Evolutionary conservation across 2,113 vertebrate genomes (phyloP).

Genomic region (Pelvicachromis taeniatus): DNA sequence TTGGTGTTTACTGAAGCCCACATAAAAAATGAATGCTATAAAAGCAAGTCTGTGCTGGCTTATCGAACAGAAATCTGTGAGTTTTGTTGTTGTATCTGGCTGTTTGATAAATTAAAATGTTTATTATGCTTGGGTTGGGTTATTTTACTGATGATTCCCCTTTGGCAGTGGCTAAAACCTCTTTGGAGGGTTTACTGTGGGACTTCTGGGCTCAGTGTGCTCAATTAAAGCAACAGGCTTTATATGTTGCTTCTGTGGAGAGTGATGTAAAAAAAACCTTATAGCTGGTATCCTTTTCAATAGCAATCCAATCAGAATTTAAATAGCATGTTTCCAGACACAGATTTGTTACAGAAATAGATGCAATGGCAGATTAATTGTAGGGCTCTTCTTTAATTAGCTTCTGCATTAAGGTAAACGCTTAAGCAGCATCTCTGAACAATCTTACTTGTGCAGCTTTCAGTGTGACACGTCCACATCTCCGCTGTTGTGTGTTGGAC

Average conservation of each 20-base stretch:
- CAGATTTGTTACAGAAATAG: not conserved
- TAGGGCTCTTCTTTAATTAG: not conserved
- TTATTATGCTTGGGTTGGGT: not conserved
- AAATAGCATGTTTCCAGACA: not conserved
- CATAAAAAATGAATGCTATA: not conserved
- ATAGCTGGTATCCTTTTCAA: not conserved
- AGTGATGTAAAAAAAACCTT: not conserved
- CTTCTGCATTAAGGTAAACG: not conserved
- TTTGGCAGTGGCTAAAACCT: not conserved
- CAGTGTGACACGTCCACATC: not conserved
- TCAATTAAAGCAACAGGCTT: not conserved
- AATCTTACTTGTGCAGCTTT: not conserved
- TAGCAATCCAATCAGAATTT: not conserved
- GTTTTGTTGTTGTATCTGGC: not conserved
- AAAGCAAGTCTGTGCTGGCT: not conserved
- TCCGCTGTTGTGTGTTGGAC: not conserved
- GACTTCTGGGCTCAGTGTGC: not conserved
- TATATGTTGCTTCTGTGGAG: not conserved
- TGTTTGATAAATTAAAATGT: not conserved
- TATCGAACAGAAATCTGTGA: not conserved
- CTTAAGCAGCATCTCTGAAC: not conserved
- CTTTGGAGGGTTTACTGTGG: not conserved
- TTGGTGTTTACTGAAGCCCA: fast-evolving
- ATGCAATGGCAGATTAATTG: not conserved
- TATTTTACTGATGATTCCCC: not conserved